Base-by-base conservation (phyloP, 2,113 vertebrate genomes). In the Dissostichus mawsoni region DNA sequence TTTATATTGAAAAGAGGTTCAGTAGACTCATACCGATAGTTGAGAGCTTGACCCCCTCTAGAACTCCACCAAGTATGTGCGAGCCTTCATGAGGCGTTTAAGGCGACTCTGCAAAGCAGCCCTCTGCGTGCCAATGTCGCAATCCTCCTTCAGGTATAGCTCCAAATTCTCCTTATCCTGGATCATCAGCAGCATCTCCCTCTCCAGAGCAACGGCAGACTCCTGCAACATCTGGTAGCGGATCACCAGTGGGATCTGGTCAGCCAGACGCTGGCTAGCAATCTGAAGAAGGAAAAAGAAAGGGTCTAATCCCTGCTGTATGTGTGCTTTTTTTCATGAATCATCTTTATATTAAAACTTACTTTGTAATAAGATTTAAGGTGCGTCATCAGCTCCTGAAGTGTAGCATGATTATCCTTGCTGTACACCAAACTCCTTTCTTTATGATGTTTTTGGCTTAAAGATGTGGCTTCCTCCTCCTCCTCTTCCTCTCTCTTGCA, bases 181-280 rank as follows among this genome's bases (percentile, higher is more conserved):
- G 11, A 97, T 56, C 47, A 97, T 91, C 48, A 95, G 94, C 47
- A 98, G 66, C 96, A 96, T 95, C 61, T 87, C 64, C 12, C 89
- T 95, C 76, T 96, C 95, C 59, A 99, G 81, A 8, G 88, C 51
- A 0, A 67, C 13, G 0, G 95, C 94, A 0, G 87, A 90, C 51
- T 95, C 93, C 41, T 93, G 90, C 36, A 99, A 90, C 29, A 96
- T 66, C 76, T 89, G 91, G 86, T 94, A 97, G 69, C 95, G 94
- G 74, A 98, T 95, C 84, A 96, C 94, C 69, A 97, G 79, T 0
- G 97, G 96, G 76, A 98, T 85, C 84, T 98, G 97, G 64, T 95
- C 96, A 41, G 95, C 85, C 58, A 98, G 91, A 73, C 96, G 95
- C 48, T 86, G 92, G 11, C 84, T 85, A 41, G 93, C 94, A 84